phyloP scores from a whole-genome alignment of 2,888 invertebrate species.

The Rhogogaster chlorosoma region DNA sequence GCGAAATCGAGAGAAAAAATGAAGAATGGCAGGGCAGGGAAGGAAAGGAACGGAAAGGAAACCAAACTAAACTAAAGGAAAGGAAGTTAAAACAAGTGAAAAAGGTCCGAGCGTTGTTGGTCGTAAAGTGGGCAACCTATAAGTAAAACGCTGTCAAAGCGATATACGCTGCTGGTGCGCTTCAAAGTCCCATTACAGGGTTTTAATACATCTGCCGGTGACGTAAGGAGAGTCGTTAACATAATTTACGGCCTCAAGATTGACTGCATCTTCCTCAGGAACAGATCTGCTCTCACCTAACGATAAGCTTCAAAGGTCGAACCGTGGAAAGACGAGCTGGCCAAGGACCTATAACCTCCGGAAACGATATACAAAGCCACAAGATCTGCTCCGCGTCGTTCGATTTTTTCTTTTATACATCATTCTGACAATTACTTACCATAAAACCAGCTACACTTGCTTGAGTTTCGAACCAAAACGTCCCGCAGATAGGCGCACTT shows the following conservation, averaged over 20 bases:
- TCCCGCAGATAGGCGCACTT: neutral
- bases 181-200: constrained; percentile 48
- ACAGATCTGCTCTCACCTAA: constrained; percentile 39
- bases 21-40: too few relatives aligned
- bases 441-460: neutral
- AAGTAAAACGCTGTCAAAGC: constrained; percentile 49
- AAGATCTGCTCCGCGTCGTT: neutral
- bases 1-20: neutral
- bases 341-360: constrained; percentile 17
- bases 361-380: neutral
- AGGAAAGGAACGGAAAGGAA: neutral
- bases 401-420: neutral
- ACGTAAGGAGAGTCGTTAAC: constrained; percentile 46
- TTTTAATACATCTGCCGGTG: constrained; percentile 47
- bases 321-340: constrained; percentile 24
- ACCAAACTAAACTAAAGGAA: neutral
- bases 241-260: constrained; percentile 44
- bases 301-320: constrained; percentile 30
- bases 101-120: constrained; percentile 25
- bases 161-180: constrained; percentile 40
- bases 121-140: constrained; percentile 34
- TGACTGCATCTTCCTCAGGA: constrained; percentile 38
- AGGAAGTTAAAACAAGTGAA: neutral
- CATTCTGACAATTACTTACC: neutral
- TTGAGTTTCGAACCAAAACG: neutral